phyloP scores from a whole-genome alignment of 2,113 vertebrate species.

The Sigmodon hispidus region DNA sequence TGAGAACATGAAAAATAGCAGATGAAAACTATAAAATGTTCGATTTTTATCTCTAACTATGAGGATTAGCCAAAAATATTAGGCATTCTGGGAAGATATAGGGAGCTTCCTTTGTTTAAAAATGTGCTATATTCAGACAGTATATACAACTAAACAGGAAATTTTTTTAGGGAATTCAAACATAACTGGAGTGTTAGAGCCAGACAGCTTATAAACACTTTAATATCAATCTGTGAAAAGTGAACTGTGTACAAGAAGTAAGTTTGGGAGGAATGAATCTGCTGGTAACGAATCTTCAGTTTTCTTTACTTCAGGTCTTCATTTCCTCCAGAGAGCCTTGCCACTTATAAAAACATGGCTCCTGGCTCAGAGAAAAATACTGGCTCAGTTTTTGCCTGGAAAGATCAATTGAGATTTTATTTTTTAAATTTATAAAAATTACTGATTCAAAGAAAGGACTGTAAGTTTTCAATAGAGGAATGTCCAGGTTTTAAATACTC shows the following conservation, averaged over 20 bases:
- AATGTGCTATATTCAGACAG: background rate
- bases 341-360: constrained; percentile 37
- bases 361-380: constrained; percentile 31
- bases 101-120: background rate
- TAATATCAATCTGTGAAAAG: constrained; percentile 42
- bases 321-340: constrained; percentile 11
- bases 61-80: background rate
- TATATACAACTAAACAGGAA: background rate
- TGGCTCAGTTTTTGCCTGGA: constrained; percentile 9
- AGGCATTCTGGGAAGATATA: background rate
- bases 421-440: constrained; percentile 45
- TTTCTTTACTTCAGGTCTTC: constrained; percentile 3
- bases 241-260: background rate
- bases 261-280: constrained; percentile 19
- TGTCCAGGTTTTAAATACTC: background rate
- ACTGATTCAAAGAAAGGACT: constrained; percentile 25
- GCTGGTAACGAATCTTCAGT: constrained; percentile 12
- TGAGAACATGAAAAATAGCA: background rate
- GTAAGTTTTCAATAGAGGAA: constrained; percentile 24
- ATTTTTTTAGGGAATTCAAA: background rate
- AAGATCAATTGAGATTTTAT: constrained; percentile 37
- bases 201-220: constrained; percentile 3
- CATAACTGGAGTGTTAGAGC: background rate
- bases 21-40: background rate
- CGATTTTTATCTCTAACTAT: constrained; percentile 28